These are phyloP conservation scores for Lomographa bimaculata DNA, from an alignment of 2,888 invertebrate genomes.

Conservation along the genomic window DNA sequence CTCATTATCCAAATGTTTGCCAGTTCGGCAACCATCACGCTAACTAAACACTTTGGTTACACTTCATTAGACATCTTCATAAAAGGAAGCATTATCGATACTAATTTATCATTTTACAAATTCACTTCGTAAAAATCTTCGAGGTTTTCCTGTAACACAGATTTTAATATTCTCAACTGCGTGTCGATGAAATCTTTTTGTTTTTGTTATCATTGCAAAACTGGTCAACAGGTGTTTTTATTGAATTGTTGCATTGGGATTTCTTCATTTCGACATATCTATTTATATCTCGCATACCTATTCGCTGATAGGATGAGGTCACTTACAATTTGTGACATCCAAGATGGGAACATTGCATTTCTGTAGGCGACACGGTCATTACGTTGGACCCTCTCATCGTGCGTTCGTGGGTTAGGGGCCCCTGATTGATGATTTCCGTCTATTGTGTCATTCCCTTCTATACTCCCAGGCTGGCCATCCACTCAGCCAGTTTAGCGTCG, in stretches of 20 bases:
- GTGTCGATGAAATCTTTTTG: no score
- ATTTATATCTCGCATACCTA: constrained; percentile 22
- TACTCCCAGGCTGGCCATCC: constrained; percentile 47
- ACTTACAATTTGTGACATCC: constrained; percentile 42
- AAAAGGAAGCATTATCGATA: constrained; percentile 24
- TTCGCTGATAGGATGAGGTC: constrained; percentile 38
- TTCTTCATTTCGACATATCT: constrained; percentile 5
- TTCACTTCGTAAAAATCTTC: neutral
- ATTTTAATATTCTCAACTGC: no score
- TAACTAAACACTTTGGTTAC: constrained; percentile 28
- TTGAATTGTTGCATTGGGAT: neutral
- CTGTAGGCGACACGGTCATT: constrained; percentile 47
- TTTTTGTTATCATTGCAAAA: no score
- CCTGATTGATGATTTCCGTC: constrained; percentile 72
- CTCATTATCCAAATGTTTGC: constrained; percentile 42
- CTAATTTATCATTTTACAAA: constrained; percentile 15
- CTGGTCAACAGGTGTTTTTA: neutral
- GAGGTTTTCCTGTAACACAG: constrained; percentile 3
- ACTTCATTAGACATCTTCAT: constrained; percentile 27
- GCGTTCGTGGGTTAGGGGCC: constrained; percentile 62
- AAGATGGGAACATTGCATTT: constrained; percentile 45
- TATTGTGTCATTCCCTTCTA: constrained; percentile 68
- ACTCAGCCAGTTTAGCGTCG: constrained; percentile 43
- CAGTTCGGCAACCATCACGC: constrained; percentile 25
- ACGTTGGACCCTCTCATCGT: constrained; percentile 54